A percentile compares a stretch with the other conserved stretches of the same genome.
Evolutionary conservation across 2,888 invertebrate species (phyloP).

Genomic region (Polydesmus complanatus): DNA sequence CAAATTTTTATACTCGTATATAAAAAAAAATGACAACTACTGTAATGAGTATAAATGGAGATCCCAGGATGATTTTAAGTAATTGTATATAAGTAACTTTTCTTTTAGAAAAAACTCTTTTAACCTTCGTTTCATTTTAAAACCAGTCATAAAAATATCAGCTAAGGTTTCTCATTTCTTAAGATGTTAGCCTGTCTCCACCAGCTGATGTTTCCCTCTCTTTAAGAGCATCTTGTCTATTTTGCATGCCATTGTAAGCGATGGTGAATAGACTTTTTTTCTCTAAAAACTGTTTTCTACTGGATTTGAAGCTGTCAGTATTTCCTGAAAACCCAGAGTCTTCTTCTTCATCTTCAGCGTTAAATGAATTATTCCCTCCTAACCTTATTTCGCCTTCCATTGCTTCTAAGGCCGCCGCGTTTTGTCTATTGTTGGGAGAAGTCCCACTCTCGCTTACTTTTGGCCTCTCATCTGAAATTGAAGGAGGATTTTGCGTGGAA

Average conservation of each 20-base stretch:
- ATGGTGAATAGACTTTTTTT: constrained; percentile 89
- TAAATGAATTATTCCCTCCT: constrained; percentile 8
- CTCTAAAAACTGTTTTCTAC: constrained; percentile 42
- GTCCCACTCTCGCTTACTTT: background rate
- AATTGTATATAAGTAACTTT: no score
- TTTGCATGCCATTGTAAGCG: constrained; percentile 79
- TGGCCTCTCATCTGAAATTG: constrained; percentile 15
- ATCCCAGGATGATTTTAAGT: no score
- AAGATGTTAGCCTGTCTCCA: background rate
- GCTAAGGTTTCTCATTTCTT: no score
- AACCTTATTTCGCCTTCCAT: constrained; percentile 13
- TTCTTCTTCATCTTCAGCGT: constrained; percentile 14
- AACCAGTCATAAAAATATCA: no score
- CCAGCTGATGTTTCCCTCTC: constrained; percentile 12
- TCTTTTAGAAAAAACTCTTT: no score
- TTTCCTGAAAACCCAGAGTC: constrained; percentile 9
- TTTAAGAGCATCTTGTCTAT: constrained; percentile 42
- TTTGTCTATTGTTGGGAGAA: background rate
- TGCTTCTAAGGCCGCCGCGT: constrained; percentile 3
- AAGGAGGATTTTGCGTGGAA: background rate
- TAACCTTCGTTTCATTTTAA: no score
- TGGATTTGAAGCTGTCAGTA: constrained; percentile 15
- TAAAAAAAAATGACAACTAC: no score
- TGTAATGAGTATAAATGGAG: no score
- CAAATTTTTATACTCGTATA: no score